Percentiles rank a stretch among this genome's conserved stretches.
phyloP scores from a whole-genome alignment of 2,797 vertebrate species.

The Chloroceryle inda region DNA sequence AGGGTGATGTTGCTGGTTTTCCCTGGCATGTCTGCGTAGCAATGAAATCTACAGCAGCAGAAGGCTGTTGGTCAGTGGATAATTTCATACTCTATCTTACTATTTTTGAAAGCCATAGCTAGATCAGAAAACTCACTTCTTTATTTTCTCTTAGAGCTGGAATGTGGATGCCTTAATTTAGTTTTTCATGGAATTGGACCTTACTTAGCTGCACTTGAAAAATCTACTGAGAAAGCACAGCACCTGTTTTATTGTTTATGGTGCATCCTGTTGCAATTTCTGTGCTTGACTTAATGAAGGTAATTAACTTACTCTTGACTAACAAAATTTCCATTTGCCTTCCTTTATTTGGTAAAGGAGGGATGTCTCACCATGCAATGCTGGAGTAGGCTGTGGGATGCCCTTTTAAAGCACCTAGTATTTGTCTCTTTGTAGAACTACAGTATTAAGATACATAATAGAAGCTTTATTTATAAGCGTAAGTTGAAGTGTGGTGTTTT shows the following conservation, averaged over 20 bases:
- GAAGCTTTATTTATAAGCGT: not conserved
- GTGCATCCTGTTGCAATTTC: not conserved
- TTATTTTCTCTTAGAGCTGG: not conserved
- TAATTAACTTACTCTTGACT: not conserved
- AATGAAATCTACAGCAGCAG: not conserved
- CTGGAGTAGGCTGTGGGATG: not conserved
- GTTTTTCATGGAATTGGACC: not conserved
- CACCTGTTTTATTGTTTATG: not conserved
- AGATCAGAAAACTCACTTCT: not conserved
- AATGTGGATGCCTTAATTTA: not conserved
- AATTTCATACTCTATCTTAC: not conserved
- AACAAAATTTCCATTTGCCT: not conserved
- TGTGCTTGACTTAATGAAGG: not conserved
- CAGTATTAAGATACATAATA: not conserved
- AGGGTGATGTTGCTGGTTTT: not conserved
- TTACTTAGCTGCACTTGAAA: not conserved
- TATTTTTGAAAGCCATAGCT: not conserved
- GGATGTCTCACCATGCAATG: not conserved
- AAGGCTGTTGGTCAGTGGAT: not conserved
- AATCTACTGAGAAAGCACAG: not conserved
- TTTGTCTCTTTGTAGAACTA: not conserved
- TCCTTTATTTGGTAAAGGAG: not conserved
- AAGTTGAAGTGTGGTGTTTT: not conserved
- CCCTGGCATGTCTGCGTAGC: not conserved
- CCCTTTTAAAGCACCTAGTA: not conserved